Percentiles rank a stretch among this genome's conserved stretches.
Evolutionary conservation across 2,113 vertebrate genomes (phyloP).

Genomic region (Lanius collurio): DNA sequence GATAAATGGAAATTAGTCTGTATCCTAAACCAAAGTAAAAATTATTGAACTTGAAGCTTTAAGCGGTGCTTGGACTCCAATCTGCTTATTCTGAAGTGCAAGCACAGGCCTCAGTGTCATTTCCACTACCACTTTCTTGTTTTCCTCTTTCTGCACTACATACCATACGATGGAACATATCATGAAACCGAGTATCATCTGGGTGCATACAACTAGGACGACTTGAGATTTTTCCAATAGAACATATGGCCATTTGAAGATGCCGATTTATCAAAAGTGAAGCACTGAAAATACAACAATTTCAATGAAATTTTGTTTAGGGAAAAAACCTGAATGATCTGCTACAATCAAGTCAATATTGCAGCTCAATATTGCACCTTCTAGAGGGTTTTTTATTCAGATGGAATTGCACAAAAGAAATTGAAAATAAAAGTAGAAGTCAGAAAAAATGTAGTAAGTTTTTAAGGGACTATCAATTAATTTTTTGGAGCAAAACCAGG

Average conservation of each 20-base stretch:
- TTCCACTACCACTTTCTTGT: conserved; percentile 47
- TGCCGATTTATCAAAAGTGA: conserved; percentile 47
- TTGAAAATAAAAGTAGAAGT: conserved; percentile 21
- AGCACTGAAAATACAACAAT: conserved; percentile 30
- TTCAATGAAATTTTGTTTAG: conserved; percentile 27
- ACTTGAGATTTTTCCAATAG: conserved; percentile 55
- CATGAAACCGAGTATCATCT: conserved; percentile 47
- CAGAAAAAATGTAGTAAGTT: conserved; percentile 13
- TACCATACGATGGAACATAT: conserved; percentile 25
- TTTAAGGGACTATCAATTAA: conserved; percentile 37
- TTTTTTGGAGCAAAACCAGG: conserved; percentile 40
- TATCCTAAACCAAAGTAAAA: conserved; percentile 20
- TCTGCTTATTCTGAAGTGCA: conserved; percentile 50
- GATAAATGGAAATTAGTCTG: not conserved
- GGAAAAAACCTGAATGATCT: not conserved
- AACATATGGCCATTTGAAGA: conserved; percentile 60
- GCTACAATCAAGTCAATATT: conserved; percentile 8
- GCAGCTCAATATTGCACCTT: conserved; percentile 28
- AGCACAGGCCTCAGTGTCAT: not conserved
- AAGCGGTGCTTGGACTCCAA: not conserved
- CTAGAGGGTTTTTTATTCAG: not conserved
- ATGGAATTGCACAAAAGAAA: not conserved
- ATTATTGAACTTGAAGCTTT: not conserved
- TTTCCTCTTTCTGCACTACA: conserved; percentile 32
- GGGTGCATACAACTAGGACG: conserved; percentile 22